Percentiles rank a stretch among this genome's conserved stretches.
phyloP scores from a whole-genome alignment of 2,797 vertebrate species.

The Phaenicophaeus curvirostris region DNA sequence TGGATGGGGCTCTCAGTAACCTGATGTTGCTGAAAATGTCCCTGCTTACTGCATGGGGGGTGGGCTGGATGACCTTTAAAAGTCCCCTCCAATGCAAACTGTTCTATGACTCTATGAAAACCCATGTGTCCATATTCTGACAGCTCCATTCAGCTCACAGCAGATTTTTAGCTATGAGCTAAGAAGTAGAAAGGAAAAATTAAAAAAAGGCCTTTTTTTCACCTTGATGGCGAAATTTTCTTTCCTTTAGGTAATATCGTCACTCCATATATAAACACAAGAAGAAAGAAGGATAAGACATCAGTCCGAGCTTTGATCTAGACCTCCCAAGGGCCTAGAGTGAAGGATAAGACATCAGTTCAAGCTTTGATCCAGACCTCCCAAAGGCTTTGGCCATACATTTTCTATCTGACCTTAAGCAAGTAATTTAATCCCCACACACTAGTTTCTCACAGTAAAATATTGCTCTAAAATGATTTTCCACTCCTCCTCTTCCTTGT shows the following conservation, averaged over 20 bases:
- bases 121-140: neutral
- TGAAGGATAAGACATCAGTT: neutral
- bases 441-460: neutral
- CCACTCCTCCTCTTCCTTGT: conserved; percentile 1
- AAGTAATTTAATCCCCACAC: neutral
- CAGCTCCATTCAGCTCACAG: neutral
- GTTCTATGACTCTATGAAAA: neutral
- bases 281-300: neutral
- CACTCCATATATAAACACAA: neutral
- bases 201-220: neutral
- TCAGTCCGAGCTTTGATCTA: neutral
- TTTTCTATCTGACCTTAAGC: neutral
- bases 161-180: neutral
- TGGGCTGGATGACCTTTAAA: no score
- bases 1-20: no score
- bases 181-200: neutral
- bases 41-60: no score
- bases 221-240: neutral
- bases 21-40: no score
- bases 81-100: no score
- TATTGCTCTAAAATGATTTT: neutral
- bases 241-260: neutral
- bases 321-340: neutral
- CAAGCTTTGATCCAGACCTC: neutral
- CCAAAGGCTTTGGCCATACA: neutral